phyloP scores from a whole-genome alignment of 2,888 invertebrate species.

The Acronicta leporina region DNA sequence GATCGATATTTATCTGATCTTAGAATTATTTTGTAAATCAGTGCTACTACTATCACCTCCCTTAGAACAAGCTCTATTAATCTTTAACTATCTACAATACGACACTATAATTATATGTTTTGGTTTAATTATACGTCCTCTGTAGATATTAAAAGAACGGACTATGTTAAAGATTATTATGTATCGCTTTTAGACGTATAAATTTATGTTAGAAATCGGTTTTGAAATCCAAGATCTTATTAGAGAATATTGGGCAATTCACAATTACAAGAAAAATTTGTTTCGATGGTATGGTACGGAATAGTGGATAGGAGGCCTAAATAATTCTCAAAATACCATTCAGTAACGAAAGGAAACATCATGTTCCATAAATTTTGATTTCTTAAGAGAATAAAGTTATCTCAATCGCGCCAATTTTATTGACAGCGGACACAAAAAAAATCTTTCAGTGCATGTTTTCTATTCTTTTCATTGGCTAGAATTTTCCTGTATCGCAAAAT shows the following conservation, averaged over 20 bases:
- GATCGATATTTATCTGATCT: conserved; percentile 31
- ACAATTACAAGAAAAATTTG: too few relatives aligned
- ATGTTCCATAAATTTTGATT: too few relatives aligned
- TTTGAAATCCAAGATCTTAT: too few relatives aligned
- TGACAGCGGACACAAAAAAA: too few relatives aligned
- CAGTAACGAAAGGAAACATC: too few relatives aligned
- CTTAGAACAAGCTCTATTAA: conserved; percentile 15
- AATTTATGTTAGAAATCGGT: background rate
- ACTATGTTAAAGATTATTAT: background rate
- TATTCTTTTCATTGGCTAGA: background rate
- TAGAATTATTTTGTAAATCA: conserved; percentile 6
- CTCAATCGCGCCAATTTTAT: too few relatives aligned
- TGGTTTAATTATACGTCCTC: conserved; percentile 11
- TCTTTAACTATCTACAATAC: conserved; percentile 28
- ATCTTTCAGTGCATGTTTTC: background rate
- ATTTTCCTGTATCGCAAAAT: background rate
- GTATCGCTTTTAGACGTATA: background rate
- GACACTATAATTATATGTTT: conserved; percentile 23
- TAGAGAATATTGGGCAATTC: too few relatives aligned
- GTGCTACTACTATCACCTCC: conserved; percentile 40
- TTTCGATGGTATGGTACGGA: too few relatives aligned
- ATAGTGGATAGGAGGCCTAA: too few relatives aligned
- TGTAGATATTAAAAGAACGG: background rate
- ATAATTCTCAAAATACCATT: too few relatives aligned
- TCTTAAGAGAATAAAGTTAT: too few relatives aligned